Conservation (phyloP, 23 tunicate species). For the Trididemnum clinides region DNA sequence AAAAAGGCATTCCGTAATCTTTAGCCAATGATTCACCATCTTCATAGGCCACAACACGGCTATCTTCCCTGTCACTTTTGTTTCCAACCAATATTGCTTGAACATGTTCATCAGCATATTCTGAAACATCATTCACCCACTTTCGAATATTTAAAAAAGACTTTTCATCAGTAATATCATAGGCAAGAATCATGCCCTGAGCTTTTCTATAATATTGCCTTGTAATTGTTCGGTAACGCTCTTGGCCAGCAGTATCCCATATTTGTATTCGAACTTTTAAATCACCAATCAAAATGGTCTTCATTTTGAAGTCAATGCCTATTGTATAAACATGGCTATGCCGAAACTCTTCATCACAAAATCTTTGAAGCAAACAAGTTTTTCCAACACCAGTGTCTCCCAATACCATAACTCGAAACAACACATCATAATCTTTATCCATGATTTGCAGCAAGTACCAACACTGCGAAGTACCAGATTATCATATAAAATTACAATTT, state of each 20-base stretch:
- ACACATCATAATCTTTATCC: conserved; percentile 82
- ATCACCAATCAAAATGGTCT: conserved; percentile 52
- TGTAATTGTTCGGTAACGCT: conserved; percentile 75
- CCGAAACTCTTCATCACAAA: conserved; percentile 83
- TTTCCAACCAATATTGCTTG: conserved; percentile 47
- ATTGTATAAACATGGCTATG: conserved; percentile 83
- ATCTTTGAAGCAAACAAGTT: conserved; percentile 75
- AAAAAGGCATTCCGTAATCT: conserved; percentile 61
- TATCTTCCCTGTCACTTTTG: conserved; percentile 55
- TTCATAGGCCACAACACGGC: conserved; percentile 35
- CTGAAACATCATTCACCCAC: conserved; percentile 62
- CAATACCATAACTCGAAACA: conserved; percentile 71
- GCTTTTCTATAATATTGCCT: conserved; percentile 82
- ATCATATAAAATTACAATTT: no score
- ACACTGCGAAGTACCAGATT: no score
- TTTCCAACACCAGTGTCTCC: conserved; percentile 92
- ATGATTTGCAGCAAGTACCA: no score
- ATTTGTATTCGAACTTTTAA: conserved; percentile 74
- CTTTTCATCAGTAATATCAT: conserved; percentile 67
- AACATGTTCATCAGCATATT: conserved; percentile 71
- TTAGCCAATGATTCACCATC: conserved; percentile 47
- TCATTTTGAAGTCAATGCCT: conserved; percentile 87
- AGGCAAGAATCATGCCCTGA: conserved; percentile 66
- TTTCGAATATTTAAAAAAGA: conserved; percentile 63
- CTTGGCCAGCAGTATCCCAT: conserved; percentile 93